Base-by-base conservation (phyloP, 2,113 vertebrate genomes). In the Natator depressus region DNA sequence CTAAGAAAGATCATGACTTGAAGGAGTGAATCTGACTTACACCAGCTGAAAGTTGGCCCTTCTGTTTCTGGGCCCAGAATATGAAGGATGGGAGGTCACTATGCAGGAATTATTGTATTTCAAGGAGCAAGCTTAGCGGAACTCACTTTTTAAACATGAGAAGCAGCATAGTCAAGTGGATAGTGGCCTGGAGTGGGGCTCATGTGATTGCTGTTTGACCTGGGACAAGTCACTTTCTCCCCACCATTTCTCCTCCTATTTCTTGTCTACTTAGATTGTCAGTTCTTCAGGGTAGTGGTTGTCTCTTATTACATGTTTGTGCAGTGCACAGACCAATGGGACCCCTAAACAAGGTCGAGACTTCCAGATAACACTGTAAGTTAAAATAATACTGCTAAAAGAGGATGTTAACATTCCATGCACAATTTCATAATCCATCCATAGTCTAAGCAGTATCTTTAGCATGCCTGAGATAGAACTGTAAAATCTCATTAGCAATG, bases 261-360 rank as follows among this genome's bases (percentile, higher is more conserved):
- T 69, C 80, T 84, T 95, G 78, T 87, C 78, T 84, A 13, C 14
- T 19, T 87, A 38, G 3, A 6, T 0, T 59, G 0, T 76, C 11
- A 47, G 59, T 16, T n/a, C 82, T 46, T 75, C 47, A 1, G 0
- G 38, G 53, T 31, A 88, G 49, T 62, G 85, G 31, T 14, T 89
- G 16, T 25, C 50, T 59, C 2, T 82, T 50, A 2, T 12, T 59
- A 35, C 42, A 53, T 25, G 72, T 29, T 17, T 80, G 6, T n/a
- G 72, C 5, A 57, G 78, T 20, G 12, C 53, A 53, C 27, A 6
- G 6, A 57, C 7, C 47, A 4, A 11, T 1, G 0, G 12, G 6
- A 57, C 55, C 24, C 25, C 20, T 22, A 69, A 69, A 69, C 62
- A 69, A 8, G 35, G 35, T 35, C 3, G 6, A 13, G 31, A 12